A percentile compares a stretch with the other conserved stretches of the same genome.
These are phyloP conservation scores for Oreochromis mossambicus DNA, from an alignment of 2,797 vertebrate genomes.

Conservation along the genomic window DNA sequence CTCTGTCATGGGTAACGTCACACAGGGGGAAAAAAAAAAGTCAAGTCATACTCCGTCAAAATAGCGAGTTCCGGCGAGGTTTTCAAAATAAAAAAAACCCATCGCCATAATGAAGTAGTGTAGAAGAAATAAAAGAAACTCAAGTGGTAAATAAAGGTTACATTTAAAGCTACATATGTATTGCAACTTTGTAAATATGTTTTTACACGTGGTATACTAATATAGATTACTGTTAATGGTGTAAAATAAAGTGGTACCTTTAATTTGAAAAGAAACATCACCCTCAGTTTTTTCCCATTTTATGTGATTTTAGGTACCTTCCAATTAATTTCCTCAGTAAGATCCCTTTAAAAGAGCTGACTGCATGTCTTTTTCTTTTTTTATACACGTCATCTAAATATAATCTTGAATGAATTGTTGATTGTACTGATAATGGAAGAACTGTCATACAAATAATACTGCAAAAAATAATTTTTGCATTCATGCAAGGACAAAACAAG, in stretches of 20 bases:
- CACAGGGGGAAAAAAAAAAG: rapidly evolving
- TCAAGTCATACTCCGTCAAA: background rate
- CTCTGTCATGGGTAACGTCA: constrained; percentile 27
- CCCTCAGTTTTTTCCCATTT: no score
- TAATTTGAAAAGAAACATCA: background rate
- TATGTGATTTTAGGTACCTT: background rate
- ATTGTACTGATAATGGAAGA: background rate
- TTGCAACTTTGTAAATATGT: background rate
- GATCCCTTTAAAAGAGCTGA: background rate
- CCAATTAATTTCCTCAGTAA: background rate
- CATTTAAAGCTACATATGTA: background rate
- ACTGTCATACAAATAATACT: background rate
- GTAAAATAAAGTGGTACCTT: background rate
- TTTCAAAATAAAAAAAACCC: constrained; percentile 21
- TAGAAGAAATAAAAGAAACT: background rate
- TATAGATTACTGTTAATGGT: background rate
- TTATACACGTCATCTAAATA: background rate
- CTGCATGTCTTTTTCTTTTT: background rate
- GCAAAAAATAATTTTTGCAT: background rate
- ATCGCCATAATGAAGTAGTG: rapidly evolving
- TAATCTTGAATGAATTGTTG: background rate
- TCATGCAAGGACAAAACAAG: background rate
- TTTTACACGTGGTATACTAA: background rate
- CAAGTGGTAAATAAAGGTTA: background rate
- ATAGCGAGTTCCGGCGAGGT: background rate